Conservation (phyloP, 2,797 vertebrate species). For the Pagetopsis macropterus region DNA sequence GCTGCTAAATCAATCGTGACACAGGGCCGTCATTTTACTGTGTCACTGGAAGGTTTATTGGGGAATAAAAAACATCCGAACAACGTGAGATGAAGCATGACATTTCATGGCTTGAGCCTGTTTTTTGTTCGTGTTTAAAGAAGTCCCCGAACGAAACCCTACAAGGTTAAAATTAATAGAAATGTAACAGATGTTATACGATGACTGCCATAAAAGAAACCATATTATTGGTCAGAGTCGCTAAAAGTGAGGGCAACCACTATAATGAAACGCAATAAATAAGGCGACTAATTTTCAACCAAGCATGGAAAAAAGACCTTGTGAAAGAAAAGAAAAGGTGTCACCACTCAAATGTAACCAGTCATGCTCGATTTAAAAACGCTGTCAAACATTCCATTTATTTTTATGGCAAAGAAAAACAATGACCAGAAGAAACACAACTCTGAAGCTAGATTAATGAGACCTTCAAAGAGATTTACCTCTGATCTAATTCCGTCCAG, state of each 20-base stretch:
- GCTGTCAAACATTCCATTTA: conserved; percentile 21
- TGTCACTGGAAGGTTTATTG: conserved; percentile 72
- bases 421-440: conserved; percentile 3
- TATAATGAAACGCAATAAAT: conserved; percentile 43
- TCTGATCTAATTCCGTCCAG: conserved; percentile 36
- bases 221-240: conserved; percentile 18
- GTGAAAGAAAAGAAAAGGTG: too few species aligned
- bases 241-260: conserved; percentile 31
- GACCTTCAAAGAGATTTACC: background rate
- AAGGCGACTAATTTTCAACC: conserved; percentile 34
- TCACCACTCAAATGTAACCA: conserved; percentile 16
- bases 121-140: conserved; percentile 40
- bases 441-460: background rate
- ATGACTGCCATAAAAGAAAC: background rate
- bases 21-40: conserved; percentile 68
- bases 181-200: conserved; percentile 10
- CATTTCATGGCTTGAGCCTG: conserved; percentile 45
- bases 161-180: conserved; percentile 22
- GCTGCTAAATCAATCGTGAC: conserved; percentile 84
- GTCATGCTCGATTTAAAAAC: conserved; percentile 32
- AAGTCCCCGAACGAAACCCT: background rate
- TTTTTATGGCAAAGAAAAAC: conserved; percentile 1
- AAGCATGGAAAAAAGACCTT: conserved; percentile 13
- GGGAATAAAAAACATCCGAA: conserved; percentile 63
- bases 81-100: conserved; percentile 68